phyloP scores from a whole-genome alignment of 1,140 invertebrate genomes.

The Palaemon carinicauda region DNA sequence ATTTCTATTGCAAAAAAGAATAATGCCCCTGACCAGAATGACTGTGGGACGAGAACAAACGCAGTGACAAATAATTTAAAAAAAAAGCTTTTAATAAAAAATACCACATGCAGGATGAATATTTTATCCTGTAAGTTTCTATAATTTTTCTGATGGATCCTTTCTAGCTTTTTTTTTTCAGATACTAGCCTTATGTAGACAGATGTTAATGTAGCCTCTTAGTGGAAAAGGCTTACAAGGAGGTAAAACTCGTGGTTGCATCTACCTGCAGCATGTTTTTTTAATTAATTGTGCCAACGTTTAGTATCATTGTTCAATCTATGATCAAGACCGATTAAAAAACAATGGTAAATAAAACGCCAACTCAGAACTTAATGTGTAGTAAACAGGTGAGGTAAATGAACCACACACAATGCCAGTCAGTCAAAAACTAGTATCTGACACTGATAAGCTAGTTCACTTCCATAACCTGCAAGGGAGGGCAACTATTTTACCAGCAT shows the following conservation, averaged over 20 bases:
- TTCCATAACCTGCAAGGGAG: no score
- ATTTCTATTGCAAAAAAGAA: no score
- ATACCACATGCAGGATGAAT: neutral
- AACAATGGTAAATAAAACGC: no score
- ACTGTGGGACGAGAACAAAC: no score
- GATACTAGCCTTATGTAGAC: constrained; percentile 26
- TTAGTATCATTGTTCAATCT: neutral
- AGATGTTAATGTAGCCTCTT: constrained; percentile 7
- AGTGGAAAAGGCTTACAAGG: constrained; percentile 16
- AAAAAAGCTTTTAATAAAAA: neutral
- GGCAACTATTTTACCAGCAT: no score
- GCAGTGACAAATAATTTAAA: neutral
- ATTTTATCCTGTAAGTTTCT: constrained; percentile 10
- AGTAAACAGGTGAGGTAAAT: no score
- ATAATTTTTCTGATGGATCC: constrained; percentile 14
- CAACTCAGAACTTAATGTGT: no score
- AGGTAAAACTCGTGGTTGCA: constrained; percentile 6
- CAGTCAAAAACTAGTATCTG: no score
- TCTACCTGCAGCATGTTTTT: constrained; percentile 26
- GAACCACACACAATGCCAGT: no score
- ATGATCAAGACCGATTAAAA: no score
- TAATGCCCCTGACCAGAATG: no score
- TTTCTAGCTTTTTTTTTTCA: constrained; percentile 23
- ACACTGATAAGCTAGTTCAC: no score
- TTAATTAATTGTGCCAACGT: neutral